Conservation (phyloP, 2,888 invertebrate species). For the Aporophyla nigra region DNA sequence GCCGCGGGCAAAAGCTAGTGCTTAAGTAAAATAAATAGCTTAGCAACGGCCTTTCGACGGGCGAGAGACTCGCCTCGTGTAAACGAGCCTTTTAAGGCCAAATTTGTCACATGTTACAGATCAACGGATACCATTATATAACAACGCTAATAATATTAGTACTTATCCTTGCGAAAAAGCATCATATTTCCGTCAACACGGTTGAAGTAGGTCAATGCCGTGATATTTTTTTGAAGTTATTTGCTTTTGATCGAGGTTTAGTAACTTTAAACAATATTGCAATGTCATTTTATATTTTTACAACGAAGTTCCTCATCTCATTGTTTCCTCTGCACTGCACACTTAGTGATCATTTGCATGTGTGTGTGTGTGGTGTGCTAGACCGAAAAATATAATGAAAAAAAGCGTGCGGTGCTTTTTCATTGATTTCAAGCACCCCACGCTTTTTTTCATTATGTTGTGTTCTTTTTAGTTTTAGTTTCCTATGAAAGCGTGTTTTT, state of each 20-base stretch:
- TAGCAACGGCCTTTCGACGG: background rate
- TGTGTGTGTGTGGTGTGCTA: no score
- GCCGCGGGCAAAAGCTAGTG: no score
- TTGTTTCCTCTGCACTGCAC: background rate
- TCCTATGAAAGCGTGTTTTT: no score
- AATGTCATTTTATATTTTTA: background rate
- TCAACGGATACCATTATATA: constrained; percentile 21
- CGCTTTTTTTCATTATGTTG: no score
- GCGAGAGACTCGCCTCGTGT: background rate
- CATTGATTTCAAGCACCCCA: no score
- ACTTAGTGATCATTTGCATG: background rate
- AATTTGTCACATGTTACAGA: background rate
- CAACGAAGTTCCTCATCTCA: background rate
- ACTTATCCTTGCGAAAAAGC: constrained; percentile 14
- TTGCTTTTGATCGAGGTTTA: constrained; percentile 10
- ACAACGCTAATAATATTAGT: constrained; percentile 8
- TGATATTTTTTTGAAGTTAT: background rate
- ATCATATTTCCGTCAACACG: constrained; percentile 18
- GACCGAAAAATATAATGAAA: no score
- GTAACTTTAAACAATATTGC: background rate
- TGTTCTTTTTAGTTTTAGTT: no score
- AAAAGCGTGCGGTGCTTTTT: no score
- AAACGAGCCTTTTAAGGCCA: background rate
- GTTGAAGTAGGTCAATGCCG: constrained; percentile 11
- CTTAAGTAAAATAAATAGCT: background rate